A percentile compares a stretch with the other conserved stretches of the same genome.
These are phyloP conservation scores for Imbricaverruca yamaguchii DNA, from an alignment of 2,888 invertebrate species.

Conservation along the genomic window DNA sequence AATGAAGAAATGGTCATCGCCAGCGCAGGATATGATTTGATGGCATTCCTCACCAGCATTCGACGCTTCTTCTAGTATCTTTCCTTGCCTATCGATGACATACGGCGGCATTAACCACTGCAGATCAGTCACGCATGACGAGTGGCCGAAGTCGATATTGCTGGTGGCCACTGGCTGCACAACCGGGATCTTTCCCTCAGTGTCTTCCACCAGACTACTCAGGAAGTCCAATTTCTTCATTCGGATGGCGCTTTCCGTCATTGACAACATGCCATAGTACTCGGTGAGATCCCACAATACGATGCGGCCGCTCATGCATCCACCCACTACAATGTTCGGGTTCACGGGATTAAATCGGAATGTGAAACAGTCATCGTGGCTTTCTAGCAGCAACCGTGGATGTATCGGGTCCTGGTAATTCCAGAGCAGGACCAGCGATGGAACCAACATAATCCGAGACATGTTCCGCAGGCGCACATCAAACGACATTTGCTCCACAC, in stretches of 20 bases:
- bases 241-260: neutral
- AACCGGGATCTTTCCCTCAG: neutral
- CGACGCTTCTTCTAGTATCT: neutral
- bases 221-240: neutral
- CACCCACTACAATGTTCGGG: neutral
- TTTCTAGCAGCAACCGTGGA: conserved; percentile 3
- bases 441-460: neutral
- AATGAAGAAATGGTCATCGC: conserved; percentile 4
- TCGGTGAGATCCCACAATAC: conserved; percentile 8
- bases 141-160: neutral
- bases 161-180: conserved; percentile 5
- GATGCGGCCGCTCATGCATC: conserved; percentile 8
- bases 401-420: neutral
- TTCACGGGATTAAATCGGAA: conserved; percentile 4
- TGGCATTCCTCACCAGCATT: neutral
- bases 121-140: neutral
- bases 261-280: neutral
- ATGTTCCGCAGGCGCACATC: neutral
- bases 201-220: neutral
- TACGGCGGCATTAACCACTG: conserved; percentile 8
- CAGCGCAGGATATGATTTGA: neutral
- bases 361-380: neutral
- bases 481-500: neutral
- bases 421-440: conserved; percentile 9
- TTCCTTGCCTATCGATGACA: neutral